Conservation (phyloP, 2,888 invertebrate species). For the Drosophila tripunctata region DNA sequence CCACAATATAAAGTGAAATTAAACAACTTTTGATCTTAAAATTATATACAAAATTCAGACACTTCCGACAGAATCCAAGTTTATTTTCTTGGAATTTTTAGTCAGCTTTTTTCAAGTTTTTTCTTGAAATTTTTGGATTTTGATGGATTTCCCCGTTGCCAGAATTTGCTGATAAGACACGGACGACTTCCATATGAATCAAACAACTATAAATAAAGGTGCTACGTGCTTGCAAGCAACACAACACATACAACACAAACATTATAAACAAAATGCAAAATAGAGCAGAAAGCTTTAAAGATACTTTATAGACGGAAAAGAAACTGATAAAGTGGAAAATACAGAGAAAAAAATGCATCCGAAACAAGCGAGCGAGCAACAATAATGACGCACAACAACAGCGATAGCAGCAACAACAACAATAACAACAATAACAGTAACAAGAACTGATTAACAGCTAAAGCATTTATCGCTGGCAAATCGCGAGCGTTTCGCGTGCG, state of each 20-base stretch:
- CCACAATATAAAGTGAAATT: too few species aligned
- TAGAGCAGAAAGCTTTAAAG: constrained; percentile 13
- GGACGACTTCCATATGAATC: constrained; percentile 46
- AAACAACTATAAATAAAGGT: constrained; percentile 30
- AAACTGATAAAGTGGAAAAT: constrained; percentile 21
- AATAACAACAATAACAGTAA: constrained; percentile 9
- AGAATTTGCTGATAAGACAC: constrained; percentile 51
- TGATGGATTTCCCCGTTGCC: constrained; percentile 22
- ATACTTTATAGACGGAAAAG: constrained; percentile 19
- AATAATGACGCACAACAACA: constrained; percentile 47
- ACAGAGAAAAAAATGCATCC: constrained; percentile 31
- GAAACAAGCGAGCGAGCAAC: constrained; percentile 22
- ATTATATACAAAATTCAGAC: too few species aligned
- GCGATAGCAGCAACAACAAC: neutral
- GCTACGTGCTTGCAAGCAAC: constrained; percentile 47
- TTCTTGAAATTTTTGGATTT: constrained; percentile 25
- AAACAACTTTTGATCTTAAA: too few species aligned
- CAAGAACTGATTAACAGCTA: constrained; percentile 61
- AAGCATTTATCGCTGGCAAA: constrained; percentile 63
- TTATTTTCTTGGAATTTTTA: too few species aligned
- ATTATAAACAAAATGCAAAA: constrained; percentile 46
- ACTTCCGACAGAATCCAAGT: neutral
- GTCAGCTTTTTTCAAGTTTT: neutral
- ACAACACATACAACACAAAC: constrained; percentile 35
- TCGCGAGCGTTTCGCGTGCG: constrained; percentile 47